Evolutionary conservation across 2,888 invertebrate genomes (phyloP), one percentile per base, ranked within the genome.

Genomic region (Oscheius sp.): DNA sequence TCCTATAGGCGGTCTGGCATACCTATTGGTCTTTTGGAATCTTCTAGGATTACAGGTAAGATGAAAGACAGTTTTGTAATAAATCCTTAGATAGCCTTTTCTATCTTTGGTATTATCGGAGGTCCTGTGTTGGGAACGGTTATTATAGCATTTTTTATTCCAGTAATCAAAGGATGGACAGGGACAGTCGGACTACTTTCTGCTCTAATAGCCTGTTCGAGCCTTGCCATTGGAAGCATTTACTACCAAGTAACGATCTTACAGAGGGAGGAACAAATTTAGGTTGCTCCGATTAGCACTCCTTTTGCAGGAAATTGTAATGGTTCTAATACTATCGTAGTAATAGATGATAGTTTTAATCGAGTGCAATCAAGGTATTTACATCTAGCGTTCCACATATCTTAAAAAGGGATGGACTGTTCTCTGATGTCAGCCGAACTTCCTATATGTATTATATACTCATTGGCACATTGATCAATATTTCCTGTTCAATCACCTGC

Each of bases 171-270:
- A 32, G 77, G 71, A 51, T 45, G 91, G 91, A 94, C 94, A 30
- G 91, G 91, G 0, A 88, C 92, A 9, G 81, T 88, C 12, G 93
- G 91, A 0, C 87, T 92, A 1, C 54, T 91, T 0, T 81, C 88
- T 4, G 91, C 92, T 0, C 88, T 94, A 70, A 87, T 89, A 0
- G 84, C 92, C 62, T 91, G 91, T 1, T 88, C 94, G 49, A 93
- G 93, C 92, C 91, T 94, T 75, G 93, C 92, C 59, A 92, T 75
- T 33, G 82, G 80, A 33, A 69, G 73, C 14, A 63, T 75, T 28
- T 49, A 71, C 30, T 36, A 77, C 59, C 71, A 80, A 51, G 80
- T 79, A 54, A 33, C n/a, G 63, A 14, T 24, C 14, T 26, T 62
- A 33, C 14, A 14, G 30, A 28, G n/a, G 14, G 17, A 12, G 14